Evolutionary conservation across 2,888 invertebrate genomes (phyloP).

Genomic region (Cheilosia impressa): DNA sequence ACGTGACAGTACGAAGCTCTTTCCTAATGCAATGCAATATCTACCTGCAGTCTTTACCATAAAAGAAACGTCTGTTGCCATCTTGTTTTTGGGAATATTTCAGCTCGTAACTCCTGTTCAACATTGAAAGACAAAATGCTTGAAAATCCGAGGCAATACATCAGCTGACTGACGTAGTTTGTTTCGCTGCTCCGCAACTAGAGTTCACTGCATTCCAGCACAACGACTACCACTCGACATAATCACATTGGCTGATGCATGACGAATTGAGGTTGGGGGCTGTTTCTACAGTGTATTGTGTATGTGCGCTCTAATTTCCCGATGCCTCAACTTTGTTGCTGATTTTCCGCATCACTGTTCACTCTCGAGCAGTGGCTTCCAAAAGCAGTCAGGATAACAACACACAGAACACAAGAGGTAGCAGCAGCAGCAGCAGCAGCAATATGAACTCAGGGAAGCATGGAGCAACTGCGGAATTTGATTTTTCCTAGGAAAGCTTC

Average conservation of each 20-base stretch:
- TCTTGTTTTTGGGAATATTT: too few species aligned
- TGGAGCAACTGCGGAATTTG: slow-evolving; percentile 62
- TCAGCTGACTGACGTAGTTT: slow-evolving; percentile 51
- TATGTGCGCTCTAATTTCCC: slow-evolving; percentile 58
- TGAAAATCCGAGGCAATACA: slow-evolving; percentile 55
- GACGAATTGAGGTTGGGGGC: slow-evolving; percentile 52
- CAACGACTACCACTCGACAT: slow-evolving; percentile 30
- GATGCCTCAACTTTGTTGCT: slow-evolving; percentile 72
- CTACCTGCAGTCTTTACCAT: too few species aligned
- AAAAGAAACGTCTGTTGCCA: too few species aligned
- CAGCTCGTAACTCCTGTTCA: slow-evolving; percentile 1
- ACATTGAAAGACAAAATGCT: slow-evolving; percentile 49
- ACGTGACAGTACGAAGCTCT: too few species aligned
- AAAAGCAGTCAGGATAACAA: slow-evolving; percentile 40
- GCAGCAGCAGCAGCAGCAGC: slow-evolving; percentile 19
- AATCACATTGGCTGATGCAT: slow-evolving; percentile 64
- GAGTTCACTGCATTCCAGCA: slow-evolving; percentile 60
- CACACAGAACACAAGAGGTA: neutral
- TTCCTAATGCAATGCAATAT: too few species aligned
- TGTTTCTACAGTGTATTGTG: neutral
- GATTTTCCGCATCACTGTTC: slow-evolving; percentile 68
- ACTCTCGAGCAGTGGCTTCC: slow-evolving; percentile 34
- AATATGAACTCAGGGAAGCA: slow-evolving; percentile 23
- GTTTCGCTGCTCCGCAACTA: slow-evolving; percentile 12
- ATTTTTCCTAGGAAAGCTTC: slow-evolving; percentile 66